A percentile compares a stretch with the other conserved stretches of the same genome.
These are phyloP conservation scores for Enoplosus armatus DNA, from an alignment of 2,797 vertebrate species.

Conservation along the genomic window DNA sequence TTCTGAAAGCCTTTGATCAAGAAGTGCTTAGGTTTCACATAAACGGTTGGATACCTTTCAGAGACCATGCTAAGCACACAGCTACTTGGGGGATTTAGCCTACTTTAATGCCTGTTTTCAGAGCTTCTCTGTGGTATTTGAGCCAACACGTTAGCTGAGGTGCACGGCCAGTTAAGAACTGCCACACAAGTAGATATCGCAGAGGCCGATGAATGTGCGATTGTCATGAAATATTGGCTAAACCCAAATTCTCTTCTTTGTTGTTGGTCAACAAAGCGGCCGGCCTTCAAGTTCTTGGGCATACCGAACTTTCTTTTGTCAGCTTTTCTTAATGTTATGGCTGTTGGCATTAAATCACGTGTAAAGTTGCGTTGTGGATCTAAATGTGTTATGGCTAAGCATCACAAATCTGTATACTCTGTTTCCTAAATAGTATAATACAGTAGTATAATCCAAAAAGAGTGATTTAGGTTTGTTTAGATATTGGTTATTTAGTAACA, in stretches of 20 bases:
- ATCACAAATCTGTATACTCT: neutral
- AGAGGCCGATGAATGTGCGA: conserved; percentile 15
- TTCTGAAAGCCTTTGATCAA: conserved; percentile 83
- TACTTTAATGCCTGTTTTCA: conserved; percentile 83
- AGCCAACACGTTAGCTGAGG: conserved; percentile 77
- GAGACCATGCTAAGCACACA: conserved; percentile 75
- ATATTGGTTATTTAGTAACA: neutral
- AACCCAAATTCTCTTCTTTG: conserved; percentile 30
- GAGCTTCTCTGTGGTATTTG: conserved; percentile 77
- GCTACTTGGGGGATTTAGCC: conserved; percentile 78
- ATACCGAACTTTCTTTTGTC: conserved; percentile 32
- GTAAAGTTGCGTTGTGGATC: conserved; percentile 1
- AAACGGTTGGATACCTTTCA: conserved; percentile 80
- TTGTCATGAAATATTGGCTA: conserved; percentile 38
- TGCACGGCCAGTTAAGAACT: conserved; percentile 51
- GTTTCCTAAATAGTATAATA: conserved; percentile 5
- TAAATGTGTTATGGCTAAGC: conserved; percentile 10
- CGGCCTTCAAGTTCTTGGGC: neutral
- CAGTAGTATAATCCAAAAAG: too few species aligned
- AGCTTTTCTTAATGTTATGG: conserved; percentile 27
- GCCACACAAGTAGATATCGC: conserved; percentile 77
- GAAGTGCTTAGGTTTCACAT: conserved; percentile 80
- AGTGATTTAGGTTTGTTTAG: too few species aligned
- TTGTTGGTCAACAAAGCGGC: conserved; percentile 19
- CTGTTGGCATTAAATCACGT: conserved; percentile 12